Percentiles rank a stretch among this genome's conserved stretches.
phyloP scores from a whole-genome alignment of 2,797 vertebrate genomes.

The Diceros bicornis region DNA sequence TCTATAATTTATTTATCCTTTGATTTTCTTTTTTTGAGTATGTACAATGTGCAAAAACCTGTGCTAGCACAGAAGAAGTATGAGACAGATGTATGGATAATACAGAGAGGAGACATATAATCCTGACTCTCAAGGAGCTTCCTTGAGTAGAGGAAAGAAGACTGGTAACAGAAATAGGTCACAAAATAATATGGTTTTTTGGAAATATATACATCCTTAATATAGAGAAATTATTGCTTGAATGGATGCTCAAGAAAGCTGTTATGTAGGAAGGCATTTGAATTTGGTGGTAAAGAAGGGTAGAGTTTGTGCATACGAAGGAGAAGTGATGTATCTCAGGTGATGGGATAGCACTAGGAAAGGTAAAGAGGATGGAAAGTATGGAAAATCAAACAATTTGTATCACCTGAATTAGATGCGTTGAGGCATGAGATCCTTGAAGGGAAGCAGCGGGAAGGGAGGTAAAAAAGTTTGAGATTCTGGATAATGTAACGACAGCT shows the following conservation, averaged over 20 bases:
- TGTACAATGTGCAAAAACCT: background rate
- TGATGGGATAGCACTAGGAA: background rate
- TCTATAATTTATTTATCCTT: background rate
- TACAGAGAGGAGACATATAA: background rate
- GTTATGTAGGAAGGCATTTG: background rate
- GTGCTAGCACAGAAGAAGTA: background rate
- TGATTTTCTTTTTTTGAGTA: background rate
- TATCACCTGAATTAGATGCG: background rate
- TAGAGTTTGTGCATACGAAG: background rate
- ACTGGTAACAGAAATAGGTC: background rate
- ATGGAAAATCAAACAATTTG: background rate
- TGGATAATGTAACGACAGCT: background rate
- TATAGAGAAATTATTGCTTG: background rate
- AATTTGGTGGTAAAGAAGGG: background rate
- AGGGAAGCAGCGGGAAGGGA: background rate
- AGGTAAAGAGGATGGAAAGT: background rate
- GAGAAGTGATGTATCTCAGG: background rate
- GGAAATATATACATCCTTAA: background rate
- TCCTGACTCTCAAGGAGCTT: background rate
- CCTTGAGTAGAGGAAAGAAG: background rate
- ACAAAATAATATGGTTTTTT: background rate
- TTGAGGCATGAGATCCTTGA: background rate
- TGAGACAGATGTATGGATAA: background rate
- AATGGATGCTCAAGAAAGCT: background rate
- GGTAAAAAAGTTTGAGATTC: background rate